Evolutionary conservation across 2,113 vertebrate species (phyloP).

Genomic region (Gila orcuttii): DNA sequence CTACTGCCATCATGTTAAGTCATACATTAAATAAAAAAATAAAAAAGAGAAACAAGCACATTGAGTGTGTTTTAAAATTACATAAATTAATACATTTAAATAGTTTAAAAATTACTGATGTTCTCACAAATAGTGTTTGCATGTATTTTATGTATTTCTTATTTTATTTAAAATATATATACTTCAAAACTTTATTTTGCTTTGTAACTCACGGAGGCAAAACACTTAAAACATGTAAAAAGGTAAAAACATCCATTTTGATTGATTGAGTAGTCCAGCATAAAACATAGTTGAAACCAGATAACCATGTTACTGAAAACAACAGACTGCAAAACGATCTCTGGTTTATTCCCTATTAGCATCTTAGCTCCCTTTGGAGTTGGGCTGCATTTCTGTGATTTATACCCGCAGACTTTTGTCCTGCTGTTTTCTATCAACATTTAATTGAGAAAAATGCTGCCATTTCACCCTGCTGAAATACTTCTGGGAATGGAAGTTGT

Average conservation of each 20-base stretch:
- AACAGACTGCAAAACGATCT: slow-evolving; percentile 23
- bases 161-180: too few species aligned
- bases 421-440: slow-evolving; percentile 83
- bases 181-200: neutral
- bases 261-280: neutral
- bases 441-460: slow-evolving; percentile 75
- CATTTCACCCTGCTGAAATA: slow-evolving; percentile 80
- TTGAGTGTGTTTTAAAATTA: neutral
- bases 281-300: neutral
- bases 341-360: slow-evolving; percentile 52
- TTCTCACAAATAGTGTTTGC: too few species aligned
- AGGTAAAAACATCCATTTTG: neutral
- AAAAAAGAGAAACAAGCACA: neutral
- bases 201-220: neutral
- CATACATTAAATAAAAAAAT: too few species aligned
- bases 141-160: too few species aligned
- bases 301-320: slow-evolving; percentile 15
- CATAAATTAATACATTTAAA: neutral
- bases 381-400: slow-evolving; percentile 78
- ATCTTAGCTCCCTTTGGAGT: slow-evolving; percentile 62
- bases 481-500: slow-evolving; percentile 76
- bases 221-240: neutral
- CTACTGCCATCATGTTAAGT: neutral
- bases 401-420: slow-evolving; percentile 79
- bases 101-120: too few species aligned